Percentiles rank a stretch among this genome's conserved stretches.
Conservation (phyloP, 2,113 vertebrate genomes). For the Syrrhaptes paradoxus region DNA sequence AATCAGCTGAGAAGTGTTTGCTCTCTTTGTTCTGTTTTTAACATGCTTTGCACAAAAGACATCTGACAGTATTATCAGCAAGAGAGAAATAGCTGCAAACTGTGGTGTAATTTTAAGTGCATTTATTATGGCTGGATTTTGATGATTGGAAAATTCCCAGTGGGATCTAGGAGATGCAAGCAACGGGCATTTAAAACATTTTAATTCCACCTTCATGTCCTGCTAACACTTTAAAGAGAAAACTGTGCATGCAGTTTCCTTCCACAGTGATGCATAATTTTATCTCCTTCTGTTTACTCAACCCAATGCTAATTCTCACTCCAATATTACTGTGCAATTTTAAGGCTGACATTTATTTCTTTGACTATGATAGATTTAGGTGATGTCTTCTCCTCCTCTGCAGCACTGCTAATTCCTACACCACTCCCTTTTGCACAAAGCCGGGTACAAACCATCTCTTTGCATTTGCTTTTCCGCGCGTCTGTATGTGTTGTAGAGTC, state of each 20-base stretch:
- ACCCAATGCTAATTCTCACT: background rate
- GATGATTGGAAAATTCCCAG: background rate
- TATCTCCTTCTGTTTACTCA: background rate
- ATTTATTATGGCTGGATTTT: background rate
- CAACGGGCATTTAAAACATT: background rate
- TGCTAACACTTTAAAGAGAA: background rate
- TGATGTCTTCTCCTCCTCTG: background rate
- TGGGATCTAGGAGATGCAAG: background rate
- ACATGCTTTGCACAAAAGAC: background rate
- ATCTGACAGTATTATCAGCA: background rate
- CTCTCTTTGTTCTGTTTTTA: background rate
- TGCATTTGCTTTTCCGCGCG: fast-evolving
- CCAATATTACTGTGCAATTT: background rate
- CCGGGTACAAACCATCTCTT: background rate
- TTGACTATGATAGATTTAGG: background rate
- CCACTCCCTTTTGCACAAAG: fast-evolving
- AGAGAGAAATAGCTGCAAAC: background rate
- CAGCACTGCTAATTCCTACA: background rate
- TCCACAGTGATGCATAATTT: background rate
- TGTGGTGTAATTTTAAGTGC: background rate
- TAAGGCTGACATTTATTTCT: background rate
- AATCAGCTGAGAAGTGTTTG: background rate
- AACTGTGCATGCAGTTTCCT: background rate
- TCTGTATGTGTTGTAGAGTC: fast-evolving
- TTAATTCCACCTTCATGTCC: background rate